These are phyloP conservation scores for Aspidiotus rigidus DNA, from an alignment of 2,888 invertebrate species.

Conservation along the genomic window DNA sequence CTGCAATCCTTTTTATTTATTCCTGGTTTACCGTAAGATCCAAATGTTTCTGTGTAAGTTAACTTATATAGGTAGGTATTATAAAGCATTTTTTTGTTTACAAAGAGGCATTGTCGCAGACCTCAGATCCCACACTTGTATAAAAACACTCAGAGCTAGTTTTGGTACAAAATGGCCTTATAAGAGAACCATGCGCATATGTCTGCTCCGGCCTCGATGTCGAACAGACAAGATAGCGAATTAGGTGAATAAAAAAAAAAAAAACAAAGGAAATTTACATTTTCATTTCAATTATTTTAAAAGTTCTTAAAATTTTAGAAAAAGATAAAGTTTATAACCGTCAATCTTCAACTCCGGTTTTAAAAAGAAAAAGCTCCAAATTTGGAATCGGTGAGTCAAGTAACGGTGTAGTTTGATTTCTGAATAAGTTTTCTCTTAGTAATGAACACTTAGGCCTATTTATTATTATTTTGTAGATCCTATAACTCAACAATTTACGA, in stretches of 20 bases:
- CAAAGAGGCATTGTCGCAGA: conserved; percentile 72
- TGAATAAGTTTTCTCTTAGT: background rate
- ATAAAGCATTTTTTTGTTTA: too few relatives aligned
- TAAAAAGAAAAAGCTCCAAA: conserved; percentile 84
- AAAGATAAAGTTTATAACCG: conserved; percentile 54
- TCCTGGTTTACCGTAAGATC: too few relatives aligned
- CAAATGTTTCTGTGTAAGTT: too few relatives aligned
- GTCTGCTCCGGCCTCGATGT: conserved; percentile 81
- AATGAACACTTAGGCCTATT: background rate
- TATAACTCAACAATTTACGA: conserved; percentile 14
- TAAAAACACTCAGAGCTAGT: conserved; percentile 73
- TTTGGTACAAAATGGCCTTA: conserved; percentile 91
- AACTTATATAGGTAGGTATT: too few relatives aligned
- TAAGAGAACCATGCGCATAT: conserved; percentile 85
- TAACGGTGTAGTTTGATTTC: background rate
- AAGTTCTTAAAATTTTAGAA: conserved; percentile 9
- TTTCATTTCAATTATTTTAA: background rate
- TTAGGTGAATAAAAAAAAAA: conserved; percentile 13
- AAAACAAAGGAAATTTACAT: background rate
- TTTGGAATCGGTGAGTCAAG: conserved; percentile 41
- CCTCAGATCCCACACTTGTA: conserved; percentile 52
- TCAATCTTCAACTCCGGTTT: conserved; percentile 90
- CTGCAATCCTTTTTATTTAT: too few relatives aligned
- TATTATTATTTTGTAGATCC: conserved; percentile 50
- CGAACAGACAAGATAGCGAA: conserved; percentile 63